Evolutionary conservation across 2,113 vertebrate species (phyloP).

Genomic region (Equus quagga): DNA sequence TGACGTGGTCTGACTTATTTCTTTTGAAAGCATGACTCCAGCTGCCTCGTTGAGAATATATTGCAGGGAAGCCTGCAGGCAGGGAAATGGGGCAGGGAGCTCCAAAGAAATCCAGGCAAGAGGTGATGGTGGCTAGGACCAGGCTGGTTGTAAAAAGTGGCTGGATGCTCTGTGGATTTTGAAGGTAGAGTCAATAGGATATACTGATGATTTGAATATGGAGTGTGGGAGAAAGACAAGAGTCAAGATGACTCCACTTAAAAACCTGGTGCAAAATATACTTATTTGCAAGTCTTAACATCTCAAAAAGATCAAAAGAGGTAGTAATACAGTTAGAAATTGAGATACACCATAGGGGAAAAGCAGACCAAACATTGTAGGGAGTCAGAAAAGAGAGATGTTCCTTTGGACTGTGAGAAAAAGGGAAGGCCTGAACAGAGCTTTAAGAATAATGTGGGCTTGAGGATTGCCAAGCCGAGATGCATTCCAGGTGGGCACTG

Average conservation of each 20-base stretch:
- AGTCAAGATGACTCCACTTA: slow-evolving; percentile 7
- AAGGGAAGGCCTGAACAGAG: neutral
- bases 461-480: neutral
- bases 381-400: neutral
- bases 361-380: neutral
- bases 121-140: neutral
- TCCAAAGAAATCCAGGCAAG: neutral
- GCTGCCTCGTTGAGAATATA: neutral
- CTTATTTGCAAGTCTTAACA: neutral
- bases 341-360: neutral
- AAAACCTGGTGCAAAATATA: neutral
- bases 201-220: neutral
- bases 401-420: neutral
- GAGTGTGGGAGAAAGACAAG: neutral
- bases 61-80: neutral
- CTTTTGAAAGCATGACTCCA: neutral
- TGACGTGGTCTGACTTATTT: neutral
- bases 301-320: neutral
- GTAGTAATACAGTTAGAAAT: neutral
- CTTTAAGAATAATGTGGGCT: neutral
- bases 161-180: neutral
- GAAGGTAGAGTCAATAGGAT: neutral
- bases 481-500: neutral
- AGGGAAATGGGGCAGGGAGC: neutral
- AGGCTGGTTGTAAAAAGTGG: neutral